Conservation (phyloP, 2,888 invertebrate genomes). For the Dioctria rufipes region DNA sequence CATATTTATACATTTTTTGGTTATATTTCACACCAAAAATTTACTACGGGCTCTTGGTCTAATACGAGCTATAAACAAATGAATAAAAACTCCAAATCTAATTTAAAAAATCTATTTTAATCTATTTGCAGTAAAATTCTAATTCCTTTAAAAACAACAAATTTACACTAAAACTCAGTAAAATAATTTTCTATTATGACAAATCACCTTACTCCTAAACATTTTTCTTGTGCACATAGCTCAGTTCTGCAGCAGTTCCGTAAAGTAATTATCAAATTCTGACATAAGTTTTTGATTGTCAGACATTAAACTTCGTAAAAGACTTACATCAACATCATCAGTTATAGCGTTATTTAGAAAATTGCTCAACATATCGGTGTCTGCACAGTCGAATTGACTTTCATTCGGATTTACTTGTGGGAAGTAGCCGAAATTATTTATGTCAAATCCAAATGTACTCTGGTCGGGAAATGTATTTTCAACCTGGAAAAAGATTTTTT, state of each 20-base stretch:
- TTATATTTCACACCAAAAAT: no score
- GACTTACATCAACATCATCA: constrained; percentile 41
- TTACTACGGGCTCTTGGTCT: no score
- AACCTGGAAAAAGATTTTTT: background rate
- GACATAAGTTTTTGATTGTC: constrained; percentile 42
- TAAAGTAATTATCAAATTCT: constrained; percentile 48
- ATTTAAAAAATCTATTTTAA: no score
- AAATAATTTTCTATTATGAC: constrained; percentile 17
- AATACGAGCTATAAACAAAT: no score
- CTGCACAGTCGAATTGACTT: constrained; percentile 5
- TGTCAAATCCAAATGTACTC: background rate
- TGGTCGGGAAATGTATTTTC: background rate
- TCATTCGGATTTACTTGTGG: background rate
- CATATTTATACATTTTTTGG: no score
- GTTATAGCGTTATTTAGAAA: constrained; percentile 19
- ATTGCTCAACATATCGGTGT: constrained; percentile 1
- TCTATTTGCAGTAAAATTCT: no score
- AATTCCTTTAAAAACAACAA: no score
- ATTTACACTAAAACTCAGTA: background rate
- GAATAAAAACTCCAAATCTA: no score
- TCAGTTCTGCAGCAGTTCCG: constrained; percentile 44
- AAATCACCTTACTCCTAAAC: constrained; percentile 4
- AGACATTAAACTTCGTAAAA: constrained; percentile 37
- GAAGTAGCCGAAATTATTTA: background rate
- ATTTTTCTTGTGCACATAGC: background rate